Base-by-base conservation (phyloP, 1,140 invertebrate genomes). In the Ips nitidus region DNA sequence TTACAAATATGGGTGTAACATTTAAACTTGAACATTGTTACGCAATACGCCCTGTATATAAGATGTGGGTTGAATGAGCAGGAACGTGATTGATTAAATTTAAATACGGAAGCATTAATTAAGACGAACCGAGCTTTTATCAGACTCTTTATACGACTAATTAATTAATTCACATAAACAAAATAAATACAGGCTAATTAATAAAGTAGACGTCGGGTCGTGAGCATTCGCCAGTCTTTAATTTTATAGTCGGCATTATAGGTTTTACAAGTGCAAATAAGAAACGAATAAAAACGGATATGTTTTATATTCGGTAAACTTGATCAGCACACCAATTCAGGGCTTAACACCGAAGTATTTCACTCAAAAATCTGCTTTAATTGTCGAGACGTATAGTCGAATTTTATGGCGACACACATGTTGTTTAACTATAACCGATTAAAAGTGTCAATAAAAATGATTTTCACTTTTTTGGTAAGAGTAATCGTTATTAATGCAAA, bases 121-220 rank as follows among this genome's bases (percentile, higher is more conserved):
- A 50, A 50, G 45, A 50, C 45, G 45, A 50, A 50, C 22, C 45
- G 22, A 22, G 22, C 45, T 22, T 6, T 50, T 50, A 50, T 50
- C 45, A 50, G 45, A 3, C 45, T 22, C 22, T 22, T 22, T 22
- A 50, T 50, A 50, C 45, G 45, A 50, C 45, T 50, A 50, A 50
- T 50, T 50, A 50, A 50, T 50, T 50, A 50, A 50, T 50, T 50
- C 45, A 50, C 45, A 50, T 50, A 50, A 50, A 50, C 45, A 50
- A 50, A 50, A 50, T 50, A 50, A 8, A 50, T 22, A 50, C 45
- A 50, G 7, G 45, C 45, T 50, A 50, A 50, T 50, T 50, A 50
- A 22, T 50, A 50, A 50, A 50, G 45, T 50, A 50, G 45, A 50
- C 45, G 45, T 50, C 45, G 45, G 22, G 45, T 50, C 45, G 45